phyloP scores from a whole-genome alignment of 2,113 vertebrate species.

The Picathartes gymnocephalus region DNA sequence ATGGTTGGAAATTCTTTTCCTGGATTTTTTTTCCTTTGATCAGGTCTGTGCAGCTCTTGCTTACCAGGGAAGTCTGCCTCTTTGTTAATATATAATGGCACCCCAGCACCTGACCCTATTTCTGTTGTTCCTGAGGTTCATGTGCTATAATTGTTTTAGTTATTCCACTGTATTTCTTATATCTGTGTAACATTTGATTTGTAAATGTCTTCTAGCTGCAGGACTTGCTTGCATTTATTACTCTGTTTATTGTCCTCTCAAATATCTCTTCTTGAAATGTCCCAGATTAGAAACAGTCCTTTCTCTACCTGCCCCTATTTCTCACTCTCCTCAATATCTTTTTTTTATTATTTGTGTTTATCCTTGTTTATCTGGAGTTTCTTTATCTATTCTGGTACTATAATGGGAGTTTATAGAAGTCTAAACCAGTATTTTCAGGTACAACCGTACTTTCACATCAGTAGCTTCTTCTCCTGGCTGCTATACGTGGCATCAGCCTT shows the following conservation, averaged over 20 bases:
- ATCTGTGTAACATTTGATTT: not conserved
- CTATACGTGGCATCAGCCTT: accelerated
- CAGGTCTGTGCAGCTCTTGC: not conserved
- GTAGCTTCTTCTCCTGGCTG: not conserved
- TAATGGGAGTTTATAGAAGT: not conserved
- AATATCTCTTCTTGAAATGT: not conserved
- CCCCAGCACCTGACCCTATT: not conserved
- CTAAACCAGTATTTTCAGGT: not conserved
- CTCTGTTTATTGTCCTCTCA: not conserved
- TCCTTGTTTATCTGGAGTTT: not conserved
- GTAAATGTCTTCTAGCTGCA: not conserved
- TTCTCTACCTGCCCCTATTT: not conserved
- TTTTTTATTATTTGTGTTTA: not conserved
- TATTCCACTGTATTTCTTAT: not conserved
- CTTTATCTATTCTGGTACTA: not conserved
- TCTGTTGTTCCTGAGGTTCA: not conserved
- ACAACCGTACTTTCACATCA: not conserved
- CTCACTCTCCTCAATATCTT: not conserved
- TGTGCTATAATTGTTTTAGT: not conserved
- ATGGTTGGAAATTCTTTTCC: not conserved
- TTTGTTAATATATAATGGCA: not conserved
- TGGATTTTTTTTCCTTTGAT: not conserved
- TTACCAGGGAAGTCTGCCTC: not conserved
- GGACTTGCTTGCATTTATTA: not conserved
- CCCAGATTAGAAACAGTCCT: not conserved